phyloP scores from a whole-genome alignment of 1,140 invertebrate species.

The Apocrypta bakeri region DNA sequence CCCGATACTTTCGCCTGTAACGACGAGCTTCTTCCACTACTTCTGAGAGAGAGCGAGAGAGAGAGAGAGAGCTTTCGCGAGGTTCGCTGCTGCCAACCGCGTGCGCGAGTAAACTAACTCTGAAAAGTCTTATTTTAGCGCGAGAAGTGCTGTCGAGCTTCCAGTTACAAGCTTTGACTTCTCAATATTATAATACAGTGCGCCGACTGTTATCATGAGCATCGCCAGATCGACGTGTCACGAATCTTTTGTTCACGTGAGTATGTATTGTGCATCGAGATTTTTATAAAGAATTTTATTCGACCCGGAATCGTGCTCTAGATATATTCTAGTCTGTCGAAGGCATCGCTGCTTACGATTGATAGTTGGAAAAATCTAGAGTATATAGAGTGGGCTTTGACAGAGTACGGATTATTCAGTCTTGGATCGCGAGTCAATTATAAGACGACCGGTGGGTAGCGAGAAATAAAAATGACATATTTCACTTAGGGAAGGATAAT shows the following conservation, averaged over 20 bases:
- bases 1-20: slow-evolving; percentile 66
- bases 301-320: no score
- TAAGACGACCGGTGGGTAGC: neutral
- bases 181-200: no score
- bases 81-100: neutral
- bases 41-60: no score
- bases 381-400: slow-evolving; percentile 22
- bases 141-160: neutral
- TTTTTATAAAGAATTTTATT: no score
- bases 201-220: no score
- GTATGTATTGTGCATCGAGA: no score
- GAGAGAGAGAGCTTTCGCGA: neutral
- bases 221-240: neutral
- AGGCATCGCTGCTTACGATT: no score
- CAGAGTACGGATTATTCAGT: neutral
- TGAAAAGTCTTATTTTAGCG: neutral
- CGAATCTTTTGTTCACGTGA: no score
- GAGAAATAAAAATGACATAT: slow-evolving; percentile 31
- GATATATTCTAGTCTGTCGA: no score
- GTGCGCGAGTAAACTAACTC: no score
- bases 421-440: slow-evolving; percentile 1
- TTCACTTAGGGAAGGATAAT: slow-evolving; percentile 1
- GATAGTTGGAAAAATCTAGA: neutral
- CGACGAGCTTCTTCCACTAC: neutral
- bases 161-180: neutral